phyloP scores from a whole-genome alignment of 2,797 vertebrate species.

The Brachymystax lenok region DNA sequence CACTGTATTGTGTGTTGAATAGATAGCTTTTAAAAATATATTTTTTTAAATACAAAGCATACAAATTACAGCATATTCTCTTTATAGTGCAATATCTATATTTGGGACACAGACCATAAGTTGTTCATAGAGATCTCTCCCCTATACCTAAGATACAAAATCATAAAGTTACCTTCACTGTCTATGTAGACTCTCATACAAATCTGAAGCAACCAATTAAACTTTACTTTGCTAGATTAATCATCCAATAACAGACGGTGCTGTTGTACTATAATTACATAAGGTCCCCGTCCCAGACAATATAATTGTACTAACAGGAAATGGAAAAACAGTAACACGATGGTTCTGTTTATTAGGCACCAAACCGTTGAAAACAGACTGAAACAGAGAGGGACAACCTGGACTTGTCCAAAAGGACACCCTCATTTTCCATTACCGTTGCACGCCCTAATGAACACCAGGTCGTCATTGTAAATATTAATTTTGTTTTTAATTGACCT shows the following conservation, averaged over 20 bases:
- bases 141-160: background rate
- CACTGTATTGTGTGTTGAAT: conserved; percentile 19
- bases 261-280: background rate
- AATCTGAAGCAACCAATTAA: no score
- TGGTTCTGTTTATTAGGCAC: no score
- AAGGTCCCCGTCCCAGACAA: no score
- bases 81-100: background rate
- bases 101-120: background rate
- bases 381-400: background rate
- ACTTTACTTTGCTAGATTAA: no score
- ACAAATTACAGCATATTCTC: conserved; percentile 82
- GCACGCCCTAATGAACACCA: background rate
- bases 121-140: background rate
- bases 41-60: background rate
- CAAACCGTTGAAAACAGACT: no score
- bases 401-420: background rate
- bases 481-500: no score
- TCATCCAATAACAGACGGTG: background rate
- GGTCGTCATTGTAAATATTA: no score
- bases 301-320: no score
- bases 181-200: no score
- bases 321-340: background rate
- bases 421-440: background rate
- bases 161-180: background rate
- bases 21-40: background rate